Conservation (phyloP, 2,888 invertebrate genomes). For the Macrostomum cliftonense region DNA sequence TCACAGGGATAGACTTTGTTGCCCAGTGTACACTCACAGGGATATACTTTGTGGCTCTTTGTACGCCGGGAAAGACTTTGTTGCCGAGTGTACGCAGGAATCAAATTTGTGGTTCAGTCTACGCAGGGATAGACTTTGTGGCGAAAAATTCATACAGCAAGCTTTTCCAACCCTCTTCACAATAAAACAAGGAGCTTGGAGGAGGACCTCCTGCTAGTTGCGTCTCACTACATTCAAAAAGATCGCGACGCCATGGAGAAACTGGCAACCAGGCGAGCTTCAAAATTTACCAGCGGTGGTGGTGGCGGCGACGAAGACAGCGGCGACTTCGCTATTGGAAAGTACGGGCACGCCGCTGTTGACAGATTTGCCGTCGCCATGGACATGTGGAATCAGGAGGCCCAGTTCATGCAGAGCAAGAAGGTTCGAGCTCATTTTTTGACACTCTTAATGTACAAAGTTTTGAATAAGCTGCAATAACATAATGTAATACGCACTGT, state of each 20-base stretch:
- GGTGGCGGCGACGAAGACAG: too few relatives aligned
- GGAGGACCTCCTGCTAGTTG: slow-evolving; percentile 26
- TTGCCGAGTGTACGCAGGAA: too few relatives aligned
- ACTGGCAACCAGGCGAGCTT: too few relatives aligned
- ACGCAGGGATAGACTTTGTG: too few relatives aligned
- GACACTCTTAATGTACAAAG: too few relatives aligned
- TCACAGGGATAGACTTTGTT: too few relatives aligned
- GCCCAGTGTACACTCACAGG: too few relatives aligned
- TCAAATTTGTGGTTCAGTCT: too few relatives aligned
- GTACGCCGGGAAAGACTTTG: too few relatives aligned
- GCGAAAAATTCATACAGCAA: too few relatives aligned
- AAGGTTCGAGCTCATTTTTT: slow-evolving; percentile 21
- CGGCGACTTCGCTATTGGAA: slow-evolving; percentile 26
- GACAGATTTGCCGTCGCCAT: slow-evolving; percentile 33
- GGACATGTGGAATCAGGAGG: slow-evolving; percentile 33
- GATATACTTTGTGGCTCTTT: too few relatives aligned
- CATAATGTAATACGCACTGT: background rate
- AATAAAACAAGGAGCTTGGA: slow-evolving; percentile 21
- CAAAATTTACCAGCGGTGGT: background rate
- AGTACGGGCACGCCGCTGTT: slow-evolving; percentile 30
- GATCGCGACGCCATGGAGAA: slow-evolving; percentile 19
- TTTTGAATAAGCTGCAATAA: background rate
- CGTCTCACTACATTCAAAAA: slow-evolving; percentile 31
- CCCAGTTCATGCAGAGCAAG: slow-evolving; percentile 31
- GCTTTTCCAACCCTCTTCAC: too few relatives aligned